Conservation (phyloP, 1,140 invertebrate species). For the Pinna nobilis region DNA sequence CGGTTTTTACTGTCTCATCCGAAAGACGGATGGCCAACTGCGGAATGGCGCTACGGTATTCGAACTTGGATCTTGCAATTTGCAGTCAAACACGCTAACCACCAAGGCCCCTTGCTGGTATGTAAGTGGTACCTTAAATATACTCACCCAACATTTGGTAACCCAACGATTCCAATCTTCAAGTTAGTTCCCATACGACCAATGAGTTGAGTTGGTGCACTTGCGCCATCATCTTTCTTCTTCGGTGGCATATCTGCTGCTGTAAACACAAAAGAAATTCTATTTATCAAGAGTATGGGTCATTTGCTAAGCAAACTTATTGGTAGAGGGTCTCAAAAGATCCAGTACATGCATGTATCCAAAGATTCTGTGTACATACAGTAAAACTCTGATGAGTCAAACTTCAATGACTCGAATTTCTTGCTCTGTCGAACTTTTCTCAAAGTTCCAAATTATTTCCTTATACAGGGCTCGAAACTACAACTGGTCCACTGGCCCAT, state of each 20-base stretch:
- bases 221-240: constrained; percentile 85
- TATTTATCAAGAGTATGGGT: background rate
- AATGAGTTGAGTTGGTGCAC: constrained; percentile 89
- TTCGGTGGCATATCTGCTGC: constrained; percentile 67
- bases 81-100: background rate
- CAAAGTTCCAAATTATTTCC: too few relatives aligned
- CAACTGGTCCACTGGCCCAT: too few relatives aligned
- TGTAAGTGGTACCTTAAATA: background rate
- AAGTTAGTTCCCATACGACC: constrained; percentile 98
- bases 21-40: too few relatives aligned
- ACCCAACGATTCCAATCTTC: constrained; percentile 96
- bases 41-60: too few relatives aligned
- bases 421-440: too few relatives aligned
- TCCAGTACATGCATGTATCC: background rate
- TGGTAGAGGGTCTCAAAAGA: background rate
- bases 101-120: background rate
- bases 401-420: too few relatives aligned
- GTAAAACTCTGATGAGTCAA: too few relatives aligned
- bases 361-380: too few relatives aligned
- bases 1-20: too few relatives aligned
- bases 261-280: background rate
- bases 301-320: too few relatives aligned
- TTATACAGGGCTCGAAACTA: too few relatives aligned
- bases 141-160: constrained; percentile 92
- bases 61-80: background rate